Evolutionary conservation across 2,797 vertebrate genomes (phyloP).

Genomic region (Labeo calbasu): DNA sequence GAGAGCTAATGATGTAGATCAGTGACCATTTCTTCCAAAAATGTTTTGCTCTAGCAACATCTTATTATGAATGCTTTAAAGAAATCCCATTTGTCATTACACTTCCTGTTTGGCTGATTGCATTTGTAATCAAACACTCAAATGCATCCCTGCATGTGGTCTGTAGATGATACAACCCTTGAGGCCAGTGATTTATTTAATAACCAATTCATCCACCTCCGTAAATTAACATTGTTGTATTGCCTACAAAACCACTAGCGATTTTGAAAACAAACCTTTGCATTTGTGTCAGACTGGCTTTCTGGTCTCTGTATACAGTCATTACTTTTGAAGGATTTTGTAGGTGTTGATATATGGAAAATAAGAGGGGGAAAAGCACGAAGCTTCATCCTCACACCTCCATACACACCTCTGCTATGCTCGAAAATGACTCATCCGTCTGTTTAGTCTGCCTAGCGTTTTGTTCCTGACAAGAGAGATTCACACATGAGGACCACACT

Average conservation of each 20-base stretch:
- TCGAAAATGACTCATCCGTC: conserved; percentile 28
- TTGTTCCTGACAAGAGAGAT: conserved; percentile 20
- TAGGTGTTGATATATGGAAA: conserved; percentile 9
- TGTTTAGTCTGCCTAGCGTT: conserved; percentile 14
- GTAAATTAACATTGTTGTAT: conserved; percentile 5
- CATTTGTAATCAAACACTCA: conserved; percentile 27
- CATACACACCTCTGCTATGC: conserved; percentile 30
- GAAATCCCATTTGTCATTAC: neutral
- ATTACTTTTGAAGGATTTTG: neutral
- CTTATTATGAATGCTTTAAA: neutral
- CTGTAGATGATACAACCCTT: conserved; percentile 15
- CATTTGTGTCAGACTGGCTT: conserved; percentile 11
- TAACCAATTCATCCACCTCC: conserved; percentile 16
- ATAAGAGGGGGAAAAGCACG: neutral
- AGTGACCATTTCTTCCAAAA: neutral
- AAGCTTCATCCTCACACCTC: conserved; percentile 9
- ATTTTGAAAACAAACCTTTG: neutral
- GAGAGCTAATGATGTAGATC: neutral
- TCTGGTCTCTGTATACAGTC: neutral
- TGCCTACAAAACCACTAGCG: neutral
- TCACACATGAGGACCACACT: conserved; percentile 17
- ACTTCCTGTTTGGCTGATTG: conserved; percentile 1
- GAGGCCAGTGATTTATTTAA: conserved; percentile 10
- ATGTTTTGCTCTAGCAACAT: neutral
- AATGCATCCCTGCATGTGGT: conserved; percentile 3